Evolutionary conservation across 2,113 vertebrate species (phyloP).

Genomic region (Pachycephala philippinensis): DNA sequence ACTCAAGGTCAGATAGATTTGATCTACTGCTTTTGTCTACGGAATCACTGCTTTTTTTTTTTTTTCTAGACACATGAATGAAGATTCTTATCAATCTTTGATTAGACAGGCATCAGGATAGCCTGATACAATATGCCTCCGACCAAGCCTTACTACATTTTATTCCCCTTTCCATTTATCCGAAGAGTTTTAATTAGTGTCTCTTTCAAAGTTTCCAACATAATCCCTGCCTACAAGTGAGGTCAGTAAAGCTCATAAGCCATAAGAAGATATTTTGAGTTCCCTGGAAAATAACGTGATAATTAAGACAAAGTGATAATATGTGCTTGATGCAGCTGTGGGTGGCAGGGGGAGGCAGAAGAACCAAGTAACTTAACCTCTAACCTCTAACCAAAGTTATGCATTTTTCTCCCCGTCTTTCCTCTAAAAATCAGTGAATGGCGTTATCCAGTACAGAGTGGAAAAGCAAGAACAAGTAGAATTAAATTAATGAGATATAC

Average conservation of each 20-base stretch:
- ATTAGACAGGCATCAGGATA: not conserved
- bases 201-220: not conserved
- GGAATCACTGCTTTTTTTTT: not conserved
- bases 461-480: not conserved
- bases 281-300: not conserved
- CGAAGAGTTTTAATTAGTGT: not conserved
- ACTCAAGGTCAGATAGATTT: conserved; percentile 24
- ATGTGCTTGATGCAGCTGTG: not conserved
- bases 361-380: not conserved
- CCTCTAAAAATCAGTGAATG: not conserved
- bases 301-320: not conserved
- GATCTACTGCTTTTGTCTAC: not conserved
- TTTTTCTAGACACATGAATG: not conserved
- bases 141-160: not conserved
- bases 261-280: not conserved
- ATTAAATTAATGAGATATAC: not conserved
- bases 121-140: not conserved
- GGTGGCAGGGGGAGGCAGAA: not conserved
- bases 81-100: conserved; percentile 16
- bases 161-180: not conserved
- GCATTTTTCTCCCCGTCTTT: not conserved
- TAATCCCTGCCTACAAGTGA: not conserved
- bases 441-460: not conserved
- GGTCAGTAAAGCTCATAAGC: not conserved
- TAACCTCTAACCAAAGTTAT: not conserved